Base-by-base conservation (phyloP, 2,113 vertebrate genomes). In the Meles meles region DNA sequence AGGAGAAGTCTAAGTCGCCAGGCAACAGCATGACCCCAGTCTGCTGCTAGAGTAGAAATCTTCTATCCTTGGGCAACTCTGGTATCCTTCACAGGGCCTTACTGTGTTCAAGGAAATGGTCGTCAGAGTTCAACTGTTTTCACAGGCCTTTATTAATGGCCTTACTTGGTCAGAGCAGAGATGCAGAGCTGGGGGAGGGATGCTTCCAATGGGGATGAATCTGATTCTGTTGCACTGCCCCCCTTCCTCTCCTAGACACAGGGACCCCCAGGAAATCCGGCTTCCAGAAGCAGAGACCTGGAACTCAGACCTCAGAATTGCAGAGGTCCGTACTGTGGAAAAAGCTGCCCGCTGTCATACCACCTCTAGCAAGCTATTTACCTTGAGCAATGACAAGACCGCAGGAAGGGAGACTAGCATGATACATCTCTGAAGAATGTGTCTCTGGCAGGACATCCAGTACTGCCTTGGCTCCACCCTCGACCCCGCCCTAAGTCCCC, bases 361-460 rank as follows among this genome's bases (percentile, higher is more conserved):
- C 83, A 63, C 88, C 84, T 89, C 93, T 1, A 86, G 39, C 93
- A n/a, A 74, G 77, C 93, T 96, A 88, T 97, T 97, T 93, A 97
- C 94, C 95, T 95, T 65, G 65, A 52, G 84, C 82, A 47, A 39
- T 57, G 77, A 67, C 81, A 37, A 6, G 27, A 31, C 47, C 0
- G 0, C 47, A 82, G 84, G 37, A 23, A 52, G 39, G 94, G 52
- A 25, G 79, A 39, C 42, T 4, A 21, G 49, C 29, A 67, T 95
- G 98, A 97, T 74, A 23, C 97, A 94, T 21, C 55, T 4, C 83
- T 1, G 27, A 97, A 59, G 96, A 97, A 98, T 97, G 97, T n/a
- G 87, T 10, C 90, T 83, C 88, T 98, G 98, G 98, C 97, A 93
- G 97, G 74, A 98, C 96, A 97, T 86, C 95, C 72, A 34, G 94